phyloP scores from a whole-genome alignment of 2,888 invertebrate genomes.

The Andrena marginata region DNA sequence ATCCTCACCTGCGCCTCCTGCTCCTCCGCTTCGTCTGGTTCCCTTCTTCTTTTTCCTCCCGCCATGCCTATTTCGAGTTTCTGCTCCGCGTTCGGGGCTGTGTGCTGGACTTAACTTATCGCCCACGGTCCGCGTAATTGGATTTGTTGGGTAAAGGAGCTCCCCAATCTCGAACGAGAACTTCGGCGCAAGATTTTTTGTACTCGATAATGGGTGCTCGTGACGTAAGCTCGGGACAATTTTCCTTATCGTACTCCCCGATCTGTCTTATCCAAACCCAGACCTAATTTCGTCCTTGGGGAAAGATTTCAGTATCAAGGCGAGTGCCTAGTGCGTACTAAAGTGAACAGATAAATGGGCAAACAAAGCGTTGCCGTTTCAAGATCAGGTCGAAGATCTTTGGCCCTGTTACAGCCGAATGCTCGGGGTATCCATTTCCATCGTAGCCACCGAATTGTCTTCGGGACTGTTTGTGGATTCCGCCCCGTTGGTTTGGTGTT shows the following conservation, averaged over 20 bases:
- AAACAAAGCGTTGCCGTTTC: slow-evolving; percentile 7
- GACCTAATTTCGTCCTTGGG: no score
- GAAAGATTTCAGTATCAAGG: no score
- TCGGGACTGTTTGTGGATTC: slow-evolving; percentile 64
- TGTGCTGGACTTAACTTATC: slow-evolving; percentile 11
- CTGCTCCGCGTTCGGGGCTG: neutral
- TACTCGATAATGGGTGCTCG: no score
- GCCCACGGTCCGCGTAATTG: slow-evolving; percentile 8
- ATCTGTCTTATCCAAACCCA: no score
- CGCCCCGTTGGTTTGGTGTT: slow-evolving; percentile 67
- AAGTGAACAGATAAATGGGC: slow-evolving; percentile 3
- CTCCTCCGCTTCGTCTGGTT: neutral
- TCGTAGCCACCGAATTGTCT: slow-evolving; percentile 58
- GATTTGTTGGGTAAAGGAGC: slow-evolving; percentile 1
- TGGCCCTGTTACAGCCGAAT: neutral
- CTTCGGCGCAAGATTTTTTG: neutral
- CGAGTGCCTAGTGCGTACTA: neutral
- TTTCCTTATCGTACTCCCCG: no score
- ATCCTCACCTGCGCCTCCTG: neutral
- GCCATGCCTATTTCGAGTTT: slow-evolving; percentile 7
- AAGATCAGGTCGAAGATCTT: slow-evolving; percentile 15
- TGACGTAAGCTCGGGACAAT: no score
- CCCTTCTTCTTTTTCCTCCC: neutral
- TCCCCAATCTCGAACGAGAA: neutral
- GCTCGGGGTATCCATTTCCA: slow-evolving; percentile 54